Conservation (phyloP, 2,888 invertebrate genomes). For the Apodemia zela region DNA sequence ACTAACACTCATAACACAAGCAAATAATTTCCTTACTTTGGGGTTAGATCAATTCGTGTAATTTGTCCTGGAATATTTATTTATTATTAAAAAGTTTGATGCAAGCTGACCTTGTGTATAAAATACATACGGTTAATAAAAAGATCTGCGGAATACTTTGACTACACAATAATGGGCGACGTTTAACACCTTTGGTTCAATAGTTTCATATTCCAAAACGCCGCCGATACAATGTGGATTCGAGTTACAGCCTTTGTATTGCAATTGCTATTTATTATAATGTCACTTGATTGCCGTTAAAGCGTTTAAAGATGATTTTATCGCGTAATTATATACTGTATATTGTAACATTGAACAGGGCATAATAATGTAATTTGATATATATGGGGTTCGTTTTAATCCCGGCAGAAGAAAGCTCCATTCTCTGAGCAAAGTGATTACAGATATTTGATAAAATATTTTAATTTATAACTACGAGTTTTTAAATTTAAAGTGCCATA, state of each 20-base stretch:
- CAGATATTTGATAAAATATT: too few relatives aligned
- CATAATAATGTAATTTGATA: conserved; percentile 9
- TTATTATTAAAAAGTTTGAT: too few relatives aligned
- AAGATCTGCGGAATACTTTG: not conserved
- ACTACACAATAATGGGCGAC: conserved; percentile 1
- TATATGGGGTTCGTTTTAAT: conserved; percentile 4
- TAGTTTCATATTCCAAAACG: conserved; percentile 8
- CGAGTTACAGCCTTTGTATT: conserved; percentile 24
- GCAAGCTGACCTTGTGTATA: too few relatives aligned
- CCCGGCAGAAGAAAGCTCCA: too few relatives aligned
- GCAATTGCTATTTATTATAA: conserved; percentile 33
- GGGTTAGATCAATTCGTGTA: too few relatives aligned
- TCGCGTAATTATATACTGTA: conserved; percentile 33
- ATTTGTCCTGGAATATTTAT: too few relatives aligned
- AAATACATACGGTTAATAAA: not conserved
- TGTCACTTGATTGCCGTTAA: conserved; percentile 46
- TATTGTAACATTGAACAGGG: conserved; percentile 19
- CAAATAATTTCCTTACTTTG: too few relatives aligned
- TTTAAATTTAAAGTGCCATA: too few relatives aligned
- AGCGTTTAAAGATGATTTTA: conserved; percentile 40
- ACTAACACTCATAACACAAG: too few relatives aligned
- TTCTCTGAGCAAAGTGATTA: too few relatives aligned
- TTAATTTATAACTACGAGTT: not conserved
- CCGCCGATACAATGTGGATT: conserved; percentile 15
- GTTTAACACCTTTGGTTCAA: conserved; percentile 11